phyloP scores from a whole-genome alignment of 2,888 invertebrate genomes.

The Drosophila pseudotakahashii region DNA sequence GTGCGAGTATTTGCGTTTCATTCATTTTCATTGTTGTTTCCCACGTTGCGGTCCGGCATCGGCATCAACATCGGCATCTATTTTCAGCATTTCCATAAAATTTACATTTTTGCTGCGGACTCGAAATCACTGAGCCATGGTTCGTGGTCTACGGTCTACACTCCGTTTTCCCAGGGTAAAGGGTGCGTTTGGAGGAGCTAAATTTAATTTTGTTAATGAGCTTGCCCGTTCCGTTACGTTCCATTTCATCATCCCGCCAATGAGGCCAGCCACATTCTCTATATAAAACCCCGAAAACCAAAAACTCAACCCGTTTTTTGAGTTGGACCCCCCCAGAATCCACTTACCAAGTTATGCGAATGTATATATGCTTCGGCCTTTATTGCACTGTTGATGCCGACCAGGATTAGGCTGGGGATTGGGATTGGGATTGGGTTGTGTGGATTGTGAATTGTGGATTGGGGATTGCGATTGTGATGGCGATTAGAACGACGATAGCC shows the following conservation, averaged over 20 bases:
- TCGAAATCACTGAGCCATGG: conserved; percentile 25
- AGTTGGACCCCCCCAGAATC: conserved; percentile 1
- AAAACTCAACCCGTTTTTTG: conserved; percentile 1
- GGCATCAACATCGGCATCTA: conserved; percentile 24
- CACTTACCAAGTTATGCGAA: conserved; percentile 9
- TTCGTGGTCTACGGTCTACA: not conserved
- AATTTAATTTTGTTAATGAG: conserved; percentile 77
- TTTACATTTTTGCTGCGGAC: conserved; percentile 66
- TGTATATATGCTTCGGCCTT: conserved; percentile 12
- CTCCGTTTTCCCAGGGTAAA: conserved; percentile 45
- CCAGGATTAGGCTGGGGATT: conserved; percentile 20
- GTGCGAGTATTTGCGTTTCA: conserved; percentile 24
- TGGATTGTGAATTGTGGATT: not conserved
- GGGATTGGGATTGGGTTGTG: not conserved
- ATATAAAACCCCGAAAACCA: not conserved
- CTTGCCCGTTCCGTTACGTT: conserved; percentile 29
- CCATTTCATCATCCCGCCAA: conserved; percentile 46
- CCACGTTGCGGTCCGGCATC: conserved; percentile 23
- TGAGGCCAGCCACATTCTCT: conserved; percentile 1
- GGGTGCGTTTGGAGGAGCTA: conserved; percentile 42
- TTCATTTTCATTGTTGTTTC: conserved; percentile 29
- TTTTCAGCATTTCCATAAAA: conserved; percentile 65
- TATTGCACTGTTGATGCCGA: not conserved
- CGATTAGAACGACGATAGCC: conserved; percentile 2
- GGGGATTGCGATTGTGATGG: conserved; percentile 15